Evolutionary conservation across 2,113 vertebrate genomes (phyloP), one percentile per base, ranked within the genome.

Genomic region (Copsychus sechellarum): DNA sequence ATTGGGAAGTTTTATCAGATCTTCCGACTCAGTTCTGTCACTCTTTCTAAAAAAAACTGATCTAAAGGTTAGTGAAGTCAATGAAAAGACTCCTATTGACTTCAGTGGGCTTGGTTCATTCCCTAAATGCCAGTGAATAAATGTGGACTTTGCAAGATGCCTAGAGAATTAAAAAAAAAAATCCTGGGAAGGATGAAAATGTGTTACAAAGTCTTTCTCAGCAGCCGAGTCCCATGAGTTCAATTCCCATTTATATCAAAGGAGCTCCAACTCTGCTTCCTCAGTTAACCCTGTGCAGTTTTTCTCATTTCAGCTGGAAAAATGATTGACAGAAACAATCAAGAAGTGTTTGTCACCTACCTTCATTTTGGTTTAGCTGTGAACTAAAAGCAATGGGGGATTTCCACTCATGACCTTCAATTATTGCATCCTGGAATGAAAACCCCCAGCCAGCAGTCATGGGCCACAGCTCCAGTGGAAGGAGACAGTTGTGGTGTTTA

Each of bases 311-410:
- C 83, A 81, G 33, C 38, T 64, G 90, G 80, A 91, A 74, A 88
- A 84, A 67, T 96, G 97, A 97, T 95, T 96, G 96, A 94, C 95
- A 97, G 96, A 95, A 97, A 93, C 96, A 94, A 96, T 96, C 93
- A 96, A 92, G 92, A 83, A 86, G 72, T 85, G 93, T 89, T 96
- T 13, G 9, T 88, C 47, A 60, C 76, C 76, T 62, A 33, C 64
- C 72, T 96, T 95, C 77, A 36, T 94, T 88, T 81, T 81, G 81
- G 89, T 79, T 93, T 86, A 92, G 87, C 92, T 83, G 80, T 92
- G 91, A 93, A 94, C 89, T 92, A 23, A 76, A 91, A 90, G 93
- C 94, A 62, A 3, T 36, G 62, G 92, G 93, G 93, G 88, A 95
- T 96, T 96, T 93, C 73, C 77, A 66, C 90, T 79, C 85, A 4